A percentile compares a stretch with the other conserved stretches of the same genome.
Evolutionary conservation across 2,113 vertebrate species (phyloP).

Genomic region (Thermophis baileyi): DNA sequence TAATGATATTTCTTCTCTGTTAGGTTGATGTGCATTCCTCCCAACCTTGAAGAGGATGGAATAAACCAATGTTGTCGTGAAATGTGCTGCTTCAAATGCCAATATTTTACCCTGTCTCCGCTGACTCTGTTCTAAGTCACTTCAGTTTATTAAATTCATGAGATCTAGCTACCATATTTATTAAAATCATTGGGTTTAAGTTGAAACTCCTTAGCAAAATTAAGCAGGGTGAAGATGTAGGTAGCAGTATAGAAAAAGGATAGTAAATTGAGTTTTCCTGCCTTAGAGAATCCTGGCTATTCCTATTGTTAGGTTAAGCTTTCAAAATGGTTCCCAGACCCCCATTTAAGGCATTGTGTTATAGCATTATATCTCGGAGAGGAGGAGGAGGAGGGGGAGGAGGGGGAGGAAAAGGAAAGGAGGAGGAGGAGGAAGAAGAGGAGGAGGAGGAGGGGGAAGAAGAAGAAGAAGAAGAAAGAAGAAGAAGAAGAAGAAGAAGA

Average conservation of each 20-base stretch:
- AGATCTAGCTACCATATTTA: neutral
- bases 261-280: neutral
- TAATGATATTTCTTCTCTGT: neutral
- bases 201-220: neutral
- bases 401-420: too few relatives aligned
- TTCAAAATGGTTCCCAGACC: neutral
- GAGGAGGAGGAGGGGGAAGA: too few relatives aligned
- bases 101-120: neutral
- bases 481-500: too few relatives aligned
- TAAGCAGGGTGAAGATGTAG: neutral
- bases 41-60: neutral
- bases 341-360: neutral
- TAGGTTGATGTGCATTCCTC: neutral
- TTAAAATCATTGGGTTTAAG: neutral
- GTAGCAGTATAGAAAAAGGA: neutral
- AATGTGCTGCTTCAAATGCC: neutral
- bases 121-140: neutral
- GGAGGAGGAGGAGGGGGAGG: too few relatives aligned
- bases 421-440: too few relatives aligned
- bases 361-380: neutral
- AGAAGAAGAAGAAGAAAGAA: too few relatives aligned
- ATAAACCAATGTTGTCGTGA: neutral
- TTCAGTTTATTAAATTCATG: neutral
- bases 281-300: too few relatives aligned
- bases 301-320: neutral